These are phyloP conservation scores for Chydorus sphaericus DNA, from an alignment of 2,888 invertebrate species.

Conservation along the genomic window DNA sequence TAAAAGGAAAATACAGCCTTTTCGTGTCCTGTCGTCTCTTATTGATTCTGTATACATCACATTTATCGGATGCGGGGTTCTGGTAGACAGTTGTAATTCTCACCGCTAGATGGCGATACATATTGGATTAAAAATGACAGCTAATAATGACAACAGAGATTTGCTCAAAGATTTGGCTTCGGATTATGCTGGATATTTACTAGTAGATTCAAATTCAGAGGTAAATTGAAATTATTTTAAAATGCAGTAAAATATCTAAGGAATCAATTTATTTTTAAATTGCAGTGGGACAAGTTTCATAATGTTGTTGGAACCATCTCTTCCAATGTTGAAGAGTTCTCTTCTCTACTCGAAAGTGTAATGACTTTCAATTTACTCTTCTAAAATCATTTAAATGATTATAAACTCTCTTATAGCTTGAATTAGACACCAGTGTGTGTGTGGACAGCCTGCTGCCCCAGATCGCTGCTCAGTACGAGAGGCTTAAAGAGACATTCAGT, in stretches of 20 bases:
- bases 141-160: not conserved
- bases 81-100: too few relatives aligned
- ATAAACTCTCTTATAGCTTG: not conserved
- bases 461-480: not conserved
- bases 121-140: not conserved
- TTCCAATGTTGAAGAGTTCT: constrained; percentile 4
- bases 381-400: not conserved
- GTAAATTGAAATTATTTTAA: too few relatives aligned
- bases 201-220: not conserved
- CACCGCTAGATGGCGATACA: too few relatives aligned
- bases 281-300: not conserved
- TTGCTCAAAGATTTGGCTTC: not conserved
- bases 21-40: too few relatives aligned
- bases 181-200: constrained; percentile 5
- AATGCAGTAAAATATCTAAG: too few relatives aligned
- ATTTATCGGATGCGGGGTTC: too few relatives aligned
- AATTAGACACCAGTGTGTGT: constrained; percentile 4
- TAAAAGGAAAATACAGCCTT: too few relatives aligned
- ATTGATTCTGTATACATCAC: too few relatives aligned
- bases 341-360: constrained; percentile 7
- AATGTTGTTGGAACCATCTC: not conserved
- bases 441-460: constrained; percentile 8
- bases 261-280: not conserved
- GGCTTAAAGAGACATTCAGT: not conserved
- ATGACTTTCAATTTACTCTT: not conserved